Evolutionary conservation across 2,888 invertebrate genomes (phyloP).

Genomic region (Gryllus longicercus): DNA sequence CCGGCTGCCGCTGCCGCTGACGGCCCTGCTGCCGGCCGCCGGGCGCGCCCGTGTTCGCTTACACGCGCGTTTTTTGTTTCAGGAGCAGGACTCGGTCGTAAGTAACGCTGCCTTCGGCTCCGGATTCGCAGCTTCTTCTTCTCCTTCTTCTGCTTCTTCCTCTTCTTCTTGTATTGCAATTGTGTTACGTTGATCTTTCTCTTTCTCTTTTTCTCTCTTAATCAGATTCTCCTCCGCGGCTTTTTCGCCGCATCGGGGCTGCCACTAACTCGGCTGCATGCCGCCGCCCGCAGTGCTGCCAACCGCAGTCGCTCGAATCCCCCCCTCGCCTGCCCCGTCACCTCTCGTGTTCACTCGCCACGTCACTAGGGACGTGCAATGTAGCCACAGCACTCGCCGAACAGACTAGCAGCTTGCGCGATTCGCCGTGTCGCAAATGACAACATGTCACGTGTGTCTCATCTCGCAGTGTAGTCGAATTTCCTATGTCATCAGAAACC

Average conservation of each 20-base stretch:
- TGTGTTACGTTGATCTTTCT: conserved; percentile 7
- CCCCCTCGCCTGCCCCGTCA: background rate
- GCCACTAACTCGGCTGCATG: conserved; percentile 17
- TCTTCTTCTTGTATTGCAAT: background rate
- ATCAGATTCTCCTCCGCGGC: background rate
- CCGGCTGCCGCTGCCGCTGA: background rate
- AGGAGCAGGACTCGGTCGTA: conserved; percentile 65
- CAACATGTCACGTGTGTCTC: too few species aligned
- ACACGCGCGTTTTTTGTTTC: conserved; percentile 43
- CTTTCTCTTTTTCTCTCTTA: conserved; percentile 6
- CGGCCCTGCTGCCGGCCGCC: background rate
- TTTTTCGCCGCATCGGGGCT: background rate
- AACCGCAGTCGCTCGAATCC: background rate
- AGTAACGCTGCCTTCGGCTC: conserved; percentile 49
- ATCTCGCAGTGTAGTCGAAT: too few species aligned
- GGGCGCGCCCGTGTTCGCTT: background rate
- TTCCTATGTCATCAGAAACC: too few species aligned
- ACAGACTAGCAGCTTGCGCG: too few species aligned
- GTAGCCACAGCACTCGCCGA: too few species aligned
- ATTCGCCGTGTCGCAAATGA: too few species aligned
- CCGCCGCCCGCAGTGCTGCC: conserved; percentile 5
- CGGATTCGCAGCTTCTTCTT: conserved; percentile 5
- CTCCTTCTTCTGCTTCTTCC: background rate
- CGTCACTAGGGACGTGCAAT: too few species aligned
- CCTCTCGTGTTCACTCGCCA: too few species aligned